Conservation (phyloP, 2,113 vertebrate species). For the Alexandromys fortis region DNA sequence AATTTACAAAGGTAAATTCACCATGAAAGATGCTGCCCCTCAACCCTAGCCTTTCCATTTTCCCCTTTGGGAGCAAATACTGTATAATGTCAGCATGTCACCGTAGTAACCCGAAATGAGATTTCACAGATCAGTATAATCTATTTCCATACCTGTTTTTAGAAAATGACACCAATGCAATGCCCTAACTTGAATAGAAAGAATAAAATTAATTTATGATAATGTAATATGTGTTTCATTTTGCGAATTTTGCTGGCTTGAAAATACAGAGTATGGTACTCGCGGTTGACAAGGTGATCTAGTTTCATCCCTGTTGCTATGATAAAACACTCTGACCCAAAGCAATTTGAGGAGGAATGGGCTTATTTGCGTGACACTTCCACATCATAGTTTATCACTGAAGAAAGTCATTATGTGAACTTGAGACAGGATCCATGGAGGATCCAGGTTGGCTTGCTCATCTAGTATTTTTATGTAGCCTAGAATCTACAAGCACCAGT, state of each 20-base stretch:
- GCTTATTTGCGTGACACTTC: too few species aligned
- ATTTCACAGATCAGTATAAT: neutral
- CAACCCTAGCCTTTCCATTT: neutral
- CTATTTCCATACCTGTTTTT: neutral
- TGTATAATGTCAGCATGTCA: neutral
- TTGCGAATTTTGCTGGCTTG: neutral
- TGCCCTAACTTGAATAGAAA: neutral
- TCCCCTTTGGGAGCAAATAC: neutral
- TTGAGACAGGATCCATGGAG: neutral
- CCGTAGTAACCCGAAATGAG: neutral
- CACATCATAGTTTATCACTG: too few species aligned
- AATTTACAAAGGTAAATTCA: neutral
- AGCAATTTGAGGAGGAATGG: too few species aligned
- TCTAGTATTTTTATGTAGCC: too few species aligned
- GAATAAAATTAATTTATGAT: neutral
- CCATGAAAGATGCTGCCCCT: neutral
- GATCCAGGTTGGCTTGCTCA: too few species aligned
- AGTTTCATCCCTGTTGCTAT: neutral
- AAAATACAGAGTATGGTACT: neutral
- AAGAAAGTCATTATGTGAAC: too few species aligned
- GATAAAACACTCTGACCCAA: neutral
- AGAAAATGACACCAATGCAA: neutral
- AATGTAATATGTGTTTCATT: neutral
- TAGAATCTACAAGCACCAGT: neutral
- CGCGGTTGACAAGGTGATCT: neutral